Conservation (phyloP, 2,113 vertebrate species). For the Tauraco erythrolophus region DNA sequence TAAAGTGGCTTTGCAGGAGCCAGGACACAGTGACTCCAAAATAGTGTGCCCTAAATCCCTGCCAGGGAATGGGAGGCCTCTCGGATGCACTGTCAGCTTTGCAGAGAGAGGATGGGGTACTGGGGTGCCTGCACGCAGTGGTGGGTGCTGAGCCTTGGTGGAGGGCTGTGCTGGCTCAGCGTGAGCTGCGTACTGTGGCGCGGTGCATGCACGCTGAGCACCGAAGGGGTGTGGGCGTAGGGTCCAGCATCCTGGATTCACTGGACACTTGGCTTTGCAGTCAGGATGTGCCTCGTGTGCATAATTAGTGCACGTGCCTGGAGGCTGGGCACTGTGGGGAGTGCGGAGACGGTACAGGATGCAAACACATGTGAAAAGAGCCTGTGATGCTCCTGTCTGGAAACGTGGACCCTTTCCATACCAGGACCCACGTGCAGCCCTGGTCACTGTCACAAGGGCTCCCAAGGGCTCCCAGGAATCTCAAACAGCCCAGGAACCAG, state of each 20-base stretch:
- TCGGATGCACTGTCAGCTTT: neutral
- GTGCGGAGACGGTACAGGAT: neutral
- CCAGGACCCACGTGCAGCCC: accelerated
- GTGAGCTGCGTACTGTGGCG: accelerated
- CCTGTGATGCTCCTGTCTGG: neutral
- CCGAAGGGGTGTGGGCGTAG: neutral
- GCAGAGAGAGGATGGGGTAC: neutral
- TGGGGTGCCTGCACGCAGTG: neutral
- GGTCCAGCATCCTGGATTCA: neutral
- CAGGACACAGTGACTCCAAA: neutral
- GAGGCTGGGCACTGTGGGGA: neutral
- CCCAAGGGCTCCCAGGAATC: neutral
- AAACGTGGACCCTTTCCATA: neutral
- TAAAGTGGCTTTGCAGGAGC: neutral
- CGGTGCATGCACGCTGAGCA: accelerated
- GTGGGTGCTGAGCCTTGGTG: neutral
- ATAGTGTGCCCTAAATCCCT: neutral
- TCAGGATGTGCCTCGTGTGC: neutral
- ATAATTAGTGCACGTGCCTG: neutral
- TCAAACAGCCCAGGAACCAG: neutral
- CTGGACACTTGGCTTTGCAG: neutral
- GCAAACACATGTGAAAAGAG: neutral
- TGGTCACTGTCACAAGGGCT: accelerated
- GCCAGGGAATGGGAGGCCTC: neutral
- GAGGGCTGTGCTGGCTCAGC: neutral